These are phyloP conservation scores for Ceratosolen fusciceps DNA, from an alignment of 1,140 invertebrate species.

Conservation along the genomic window DNA sequence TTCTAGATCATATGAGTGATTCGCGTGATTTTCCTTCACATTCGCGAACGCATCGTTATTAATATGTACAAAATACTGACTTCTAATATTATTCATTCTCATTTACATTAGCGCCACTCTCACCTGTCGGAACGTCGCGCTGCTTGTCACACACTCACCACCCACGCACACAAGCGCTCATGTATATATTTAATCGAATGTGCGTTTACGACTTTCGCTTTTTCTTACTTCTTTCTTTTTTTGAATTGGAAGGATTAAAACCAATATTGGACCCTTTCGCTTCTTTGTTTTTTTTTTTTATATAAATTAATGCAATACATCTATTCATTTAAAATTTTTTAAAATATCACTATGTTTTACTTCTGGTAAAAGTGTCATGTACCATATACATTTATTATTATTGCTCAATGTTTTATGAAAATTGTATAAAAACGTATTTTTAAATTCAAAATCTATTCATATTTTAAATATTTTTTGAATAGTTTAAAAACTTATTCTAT, in stretches of 20 bases:
- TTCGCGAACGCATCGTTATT: constrained; percentile 26
- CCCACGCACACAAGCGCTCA: too few relatives aligned
- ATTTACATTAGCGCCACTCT: constrained; percentile 44
- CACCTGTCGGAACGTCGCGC: constrained; percentile 39
- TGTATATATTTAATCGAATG: constrained; percentile 17
- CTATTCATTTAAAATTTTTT: too few relatives aligned
- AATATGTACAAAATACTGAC: constrained; percentile 47
- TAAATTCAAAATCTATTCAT: neutral
- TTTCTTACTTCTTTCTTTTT: constrained; percentile 4
- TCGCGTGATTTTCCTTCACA: constrained; percentile 24
- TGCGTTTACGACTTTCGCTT: constrained; percentile 31
- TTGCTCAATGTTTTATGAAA: neutral
- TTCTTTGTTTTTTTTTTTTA: too few relatives aligned
- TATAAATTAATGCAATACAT: too few relatives aligned
- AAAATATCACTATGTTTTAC: too few relatives aligned
- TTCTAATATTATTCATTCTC: constrained; percentile 12
- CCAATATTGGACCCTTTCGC: neutral
- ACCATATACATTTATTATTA: neutral
- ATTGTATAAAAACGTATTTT: neutral
- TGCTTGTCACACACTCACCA: constrained; percentile 30
- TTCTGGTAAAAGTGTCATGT: too few relatives aligned
- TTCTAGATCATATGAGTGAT: constrained; percentile 2
- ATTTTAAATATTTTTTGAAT: too few relatives aligned
- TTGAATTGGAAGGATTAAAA: constrained; percentile 6
- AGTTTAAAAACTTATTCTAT: too few relatives aligned